phyloP scores from a whole-genome alignment of 2,113 vertebrate species.

The Anarhynchus alexandrinus region DNA sequence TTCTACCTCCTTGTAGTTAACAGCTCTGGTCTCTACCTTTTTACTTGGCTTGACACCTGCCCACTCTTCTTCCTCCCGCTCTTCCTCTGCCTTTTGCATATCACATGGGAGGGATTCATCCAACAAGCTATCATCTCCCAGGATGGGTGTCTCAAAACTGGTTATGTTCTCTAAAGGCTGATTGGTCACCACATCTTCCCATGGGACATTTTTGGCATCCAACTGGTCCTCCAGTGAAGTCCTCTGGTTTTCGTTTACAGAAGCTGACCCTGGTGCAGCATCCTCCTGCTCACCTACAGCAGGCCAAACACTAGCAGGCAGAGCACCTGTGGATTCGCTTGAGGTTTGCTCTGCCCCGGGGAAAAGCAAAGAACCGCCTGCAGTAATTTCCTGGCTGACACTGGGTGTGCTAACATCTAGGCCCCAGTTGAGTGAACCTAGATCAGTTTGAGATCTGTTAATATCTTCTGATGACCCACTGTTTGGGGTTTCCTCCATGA shows the following conservation, averaged over 20 bases:
- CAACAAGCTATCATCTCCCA: slow-evolving; percentile 48
- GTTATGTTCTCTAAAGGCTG: slow-evolving; percentile 55
- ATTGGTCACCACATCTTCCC: slow-evolving; percentile 71
- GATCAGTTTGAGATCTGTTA: slow-evolving; percentile 72
- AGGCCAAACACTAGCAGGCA: slow-evolving; percentile 45
- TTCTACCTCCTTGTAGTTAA: slow-evolving; percentile 50
- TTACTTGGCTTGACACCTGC: slow-evolving; percentile 67
- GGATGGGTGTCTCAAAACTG: slow-evolving; percentile 40
- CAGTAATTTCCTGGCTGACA: slow-evolving; percentile 70
- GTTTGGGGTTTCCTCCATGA: slow-evolving; percentile 76
- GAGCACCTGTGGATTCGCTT: background rate
- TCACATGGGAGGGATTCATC: slow-evolving; percentile 48
- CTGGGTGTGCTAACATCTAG: slow-evolving; percentile 79
- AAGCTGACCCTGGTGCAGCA: slow-evolving; percentile 40
- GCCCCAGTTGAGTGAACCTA: slow-evolving; percentile 81
- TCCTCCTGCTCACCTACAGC: slow-evolving; percentile 51
- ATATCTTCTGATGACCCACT: slow-evolving; percentile 74
- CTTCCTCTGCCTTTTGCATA: slow-evolving; percentile 55
- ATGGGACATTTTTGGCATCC: slow-evolving; percentile 58
- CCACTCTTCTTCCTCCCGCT: slow-evolving; percentile 48
- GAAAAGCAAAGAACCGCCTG: slow-evolving; percentile 42
- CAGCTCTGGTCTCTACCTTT: slow-evolving; percentile 71
- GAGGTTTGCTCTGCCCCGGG: slow-evolving; percentile 59
- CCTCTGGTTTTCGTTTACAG: slow-evolving; percentile 48
- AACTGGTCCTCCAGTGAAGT: slow-evolving; percentile 54